These are phyloP conservation scores for Eupithecia vulgata DNA, from an alignment of 2,888 invertebrate species.

Conservation along the genomic window DNA sequence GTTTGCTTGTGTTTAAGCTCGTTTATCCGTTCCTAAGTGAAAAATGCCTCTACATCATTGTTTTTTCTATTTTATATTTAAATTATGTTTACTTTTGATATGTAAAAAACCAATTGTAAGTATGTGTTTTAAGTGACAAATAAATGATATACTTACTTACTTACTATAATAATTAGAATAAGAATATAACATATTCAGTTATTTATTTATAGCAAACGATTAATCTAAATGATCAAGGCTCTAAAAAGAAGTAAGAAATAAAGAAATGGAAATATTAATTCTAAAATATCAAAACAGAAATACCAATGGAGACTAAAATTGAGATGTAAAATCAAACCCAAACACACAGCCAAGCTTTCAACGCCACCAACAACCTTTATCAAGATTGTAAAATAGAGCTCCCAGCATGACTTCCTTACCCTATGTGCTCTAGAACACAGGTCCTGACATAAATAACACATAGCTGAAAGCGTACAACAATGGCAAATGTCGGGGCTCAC, in stretches of 20 bases:
- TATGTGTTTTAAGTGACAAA: too few species aligned
- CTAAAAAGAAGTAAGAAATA: background rate
- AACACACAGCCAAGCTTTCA: conserved; percentile 3
- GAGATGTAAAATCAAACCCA: conserved; percentile 4
- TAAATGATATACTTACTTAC: too few species aligned
- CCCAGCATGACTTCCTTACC: conserved; percentile 32
- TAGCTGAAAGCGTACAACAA: conserved; percentile 70
- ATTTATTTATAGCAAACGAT: too few species aligned
- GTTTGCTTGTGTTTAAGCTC: too few species aligned
- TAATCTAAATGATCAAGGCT: too few species aligned
- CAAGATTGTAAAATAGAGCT: conserved; percentile 26
- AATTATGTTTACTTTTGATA: too few species aligned
- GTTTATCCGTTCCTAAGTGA: too few species aligned
- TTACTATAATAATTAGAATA: too few species aligned
- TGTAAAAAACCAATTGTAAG: too few species aligned
- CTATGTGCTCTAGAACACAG: conserved; percentile 42
- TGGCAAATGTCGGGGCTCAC: conserved; percentile 81
- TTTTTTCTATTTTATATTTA: too few species aligned
- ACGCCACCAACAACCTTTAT: background rate
- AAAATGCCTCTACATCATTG: too few species aligned
- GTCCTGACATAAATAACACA: conserved; percentile 69
- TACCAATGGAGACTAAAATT: background rate
- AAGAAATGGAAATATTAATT: background rate
- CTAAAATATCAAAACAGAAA: background rate
- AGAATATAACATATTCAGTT: too few species aligned